Evolutionary conservation across 2,888 invertebrate genomes (phyloP).

Genomic region (Cecidostiba fungosa): DNA sequence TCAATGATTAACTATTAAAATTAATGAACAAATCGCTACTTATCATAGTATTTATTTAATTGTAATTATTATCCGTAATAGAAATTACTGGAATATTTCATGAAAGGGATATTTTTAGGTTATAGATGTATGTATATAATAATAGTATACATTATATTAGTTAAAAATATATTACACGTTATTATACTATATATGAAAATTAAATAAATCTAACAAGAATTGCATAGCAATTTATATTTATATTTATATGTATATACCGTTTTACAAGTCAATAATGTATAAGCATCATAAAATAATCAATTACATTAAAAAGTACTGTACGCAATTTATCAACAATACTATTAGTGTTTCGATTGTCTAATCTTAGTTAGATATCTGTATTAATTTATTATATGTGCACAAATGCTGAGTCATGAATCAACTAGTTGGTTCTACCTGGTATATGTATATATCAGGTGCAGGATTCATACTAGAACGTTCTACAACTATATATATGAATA

Average conservation of each 20-base stretch:
- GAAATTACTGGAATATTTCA: not conserved
- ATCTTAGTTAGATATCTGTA: not conserved
- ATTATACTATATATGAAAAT: not conserved
- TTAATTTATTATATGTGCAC: not conserved
- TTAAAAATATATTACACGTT: not conserved
- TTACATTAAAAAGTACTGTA: not conserved
- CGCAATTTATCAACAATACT: not conserved
- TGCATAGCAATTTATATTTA: too few species aligned
- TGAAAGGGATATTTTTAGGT: not conserved
- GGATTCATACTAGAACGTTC: not conserved
- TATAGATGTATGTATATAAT: not conserved
- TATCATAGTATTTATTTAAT: not conserved
- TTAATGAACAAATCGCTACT: not conserved
- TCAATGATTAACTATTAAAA: not conserved
- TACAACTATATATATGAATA: not conserved
- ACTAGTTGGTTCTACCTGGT: not conserved
- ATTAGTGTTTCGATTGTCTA: not conserved
- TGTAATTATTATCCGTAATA: not conserved
- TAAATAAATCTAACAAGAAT: too few species aligned
- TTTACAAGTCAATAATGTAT: too few species aligned
- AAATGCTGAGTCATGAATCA: not conserved
- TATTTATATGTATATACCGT: too few species aligned
- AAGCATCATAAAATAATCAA: not conserved
- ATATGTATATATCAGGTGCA: not conserved
- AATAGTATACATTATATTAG: not conserved